These are phyloP conservation scores for Eupithecia centaureata DNA, from an alignment of 2,888 invertebrate species.

Conservation along the genomic window DNA sequence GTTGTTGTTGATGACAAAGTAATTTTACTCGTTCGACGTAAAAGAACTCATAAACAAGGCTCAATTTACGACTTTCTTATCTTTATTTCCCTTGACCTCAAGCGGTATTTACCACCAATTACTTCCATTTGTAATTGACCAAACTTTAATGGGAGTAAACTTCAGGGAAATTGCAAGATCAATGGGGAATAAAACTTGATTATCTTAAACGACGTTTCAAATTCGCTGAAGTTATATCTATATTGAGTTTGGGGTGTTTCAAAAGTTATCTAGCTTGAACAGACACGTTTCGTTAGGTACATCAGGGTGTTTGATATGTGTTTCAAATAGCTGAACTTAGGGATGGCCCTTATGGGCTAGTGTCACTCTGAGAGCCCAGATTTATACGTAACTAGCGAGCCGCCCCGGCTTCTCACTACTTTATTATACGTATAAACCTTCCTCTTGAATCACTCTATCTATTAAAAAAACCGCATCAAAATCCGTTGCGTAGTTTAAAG, in stretches of 20 bases:
- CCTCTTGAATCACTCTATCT: too few relatives aligned
- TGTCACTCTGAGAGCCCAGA: too few relatives aligned
- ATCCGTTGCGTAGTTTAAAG: too few relatives aligned
- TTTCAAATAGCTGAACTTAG: neutral
- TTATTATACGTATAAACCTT: too few relatives aligned
- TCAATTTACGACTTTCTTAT: neutral
- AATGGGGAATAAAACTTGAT: conserved; percentile 46
- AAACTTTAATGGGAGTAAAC: conserved; percentile 42
- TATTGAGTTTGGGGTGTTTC: conserved; percentile 41
- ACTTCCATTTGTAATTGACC: conserved; percentile 16
- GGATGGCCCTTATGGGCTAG: too few relatives aligned
- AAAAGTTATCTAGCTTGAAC: conserved; percentile 3
- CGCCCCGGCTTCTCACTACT: too few relatives aligned
- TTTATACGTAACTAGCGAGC: too few relatives aligned
- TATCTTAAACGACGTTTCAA: conserved; percentile 44
- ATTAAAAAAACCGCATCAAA: too few relatives aligned
- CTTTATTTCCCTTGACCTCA: conserved; percentile 1
- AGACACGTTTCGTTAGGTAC: neutral
- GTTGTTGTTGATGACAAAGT: neutral
- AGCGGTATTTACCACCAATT: conserved; percentile 15
- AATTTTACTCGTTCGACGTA: neutral
- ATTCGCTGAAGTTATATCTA: conserved; percentile 45
- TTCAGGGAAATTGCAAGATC: conserved; percentile 42
- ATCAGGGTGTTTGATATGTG: neutral
- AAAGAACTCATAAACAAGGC: neutral